Percentiles rank a stretch among this genome's conserved stretches.
Evolutionary conservation across 2,113 vertebrate genomes (phyloP).

Genomic region (Rhodinocichla rosea): DNA sequence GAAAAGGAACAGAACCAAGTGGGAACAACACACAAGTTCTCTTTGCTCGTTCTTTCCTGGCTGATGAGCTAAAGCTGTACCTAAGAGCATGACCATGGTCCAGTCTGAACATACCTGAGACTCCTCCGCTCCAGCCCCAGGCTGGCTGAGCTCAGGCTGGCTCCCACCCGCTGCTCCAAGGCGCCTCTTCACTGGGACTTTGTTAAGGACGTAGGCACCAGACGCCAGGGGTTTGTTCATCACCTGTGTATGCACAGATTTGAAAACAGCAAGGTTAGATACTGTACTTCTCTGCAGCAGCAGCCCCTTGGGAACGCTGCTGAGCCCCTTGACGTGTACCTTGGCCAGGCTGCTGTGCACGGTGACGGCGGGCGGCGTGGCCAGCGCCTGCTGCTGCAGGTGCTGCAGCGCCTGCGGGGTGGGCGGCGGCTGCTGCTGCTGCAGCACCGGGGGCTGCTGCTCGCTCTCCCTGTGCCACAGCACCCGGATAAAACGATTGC

Average conservation of each 20-base stretch:
- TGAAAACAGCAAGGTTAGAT: accelerated
- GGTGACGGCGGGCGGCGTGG: conserved; percentile 63
- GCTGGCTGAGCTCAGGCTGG: conserved; percentile 74
- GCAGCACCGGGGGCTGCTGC: conserved; percentile 46
- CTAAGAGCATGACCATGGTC: accelerated
- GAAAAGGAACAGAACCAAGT: background rate
- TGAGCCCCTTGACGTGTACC: conserved; percentile 56
- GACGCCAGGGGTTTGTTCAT: conserved; percentile 83
- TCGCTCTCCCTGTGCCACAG: conserved; percentile 90
- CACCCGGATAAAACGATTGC: conserved; percentile 94
- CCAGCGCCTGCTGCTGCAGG: conserved; percentile 69
- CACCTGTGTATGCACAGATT: conserved; percentile 61
- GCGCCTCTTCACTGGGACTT: conserved; percentile 85
- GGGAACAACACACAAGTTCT: background rate
- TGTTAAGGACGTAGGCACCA: conserved; percentile 91
- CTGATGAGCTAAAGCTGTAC: background rate
- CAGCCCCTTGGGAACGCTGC: accelerated
- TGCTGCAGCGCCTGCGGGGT: conserved; percentile 70
- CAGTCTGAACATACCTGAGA: conserved; percentile 70
- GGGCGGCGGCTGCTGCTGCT: conserved; percentile 68
- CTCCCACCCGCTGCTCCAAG: conserved; percentile 68
- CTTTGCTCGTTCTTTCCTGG: background rate
- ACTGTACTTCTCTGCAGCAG: background rate
- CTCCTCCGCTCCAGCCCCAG: conserved; percentile 70
- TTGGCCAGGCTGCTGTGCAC: conserved; percentile 74